Evolutionary conservation across 2,797 vertebrate genomes (phyloP), one percentile per base, ranked within the genome.

Genomic region (Chloroceryle inda): DNA sequence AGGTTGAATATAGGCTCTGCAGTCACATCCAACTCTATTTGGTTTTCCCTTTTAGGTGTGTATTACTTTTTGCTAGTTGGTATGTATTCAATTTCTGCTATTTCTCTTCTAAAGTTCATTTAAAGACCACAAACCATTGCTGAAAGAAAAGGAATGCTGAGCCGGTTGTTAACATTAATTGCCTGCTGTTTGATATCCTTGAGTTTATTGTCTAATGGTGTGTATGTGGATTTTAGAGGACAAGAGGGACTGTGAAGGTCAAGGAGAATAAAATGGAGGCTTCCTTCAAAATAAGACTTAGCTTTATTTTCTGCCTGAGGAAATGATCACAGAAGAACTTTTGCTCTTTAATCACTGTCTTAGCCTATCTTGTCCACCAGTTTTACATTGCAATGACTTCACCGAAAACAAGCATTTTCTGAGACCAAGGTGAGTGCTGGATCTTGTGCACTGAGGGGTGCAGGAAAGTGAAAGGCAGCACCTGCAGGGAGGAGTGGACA

Each of bases 71-170:
- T 85, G 7, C 50, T 84, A 5, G 10, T 63, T 85, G 75, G 8
- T 83, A 21, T 23, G 20, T 77, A 59, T 90, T 93, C 18, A n/a
- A 2, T 85, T 91, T 83, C 82, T 92, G 79, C 55, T 68, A 10
- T 91, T 91, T 85, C 31, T 94, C 19, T 74, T 85, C 52, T 89
- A 7, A 74, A 92, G 75, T 80, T 76, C 5, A 2, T 33, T 74
- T 27, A 44, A 90, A 64, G 81, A 91, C 75, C 69, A 63, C 92
- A 92, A 88, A 78, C 31, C 85, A 45, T 53, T 84, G 44, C 61
- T 92, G 83, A 92, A 88, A 81, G 77, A 81, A 88, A 93, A 81
- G 77, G 84, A 88, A 93, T 66, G 49, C 61, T 55, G 64, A 83
- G 56, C 89, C 68, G 31, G 82, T 88, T 88, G 38, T 79, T 95